These are phyloP conservation scores for Mirounga angustirostris DNA, from an alignment of 2,113 vertebrate genomes.

Conservation along the genomic window DNA sequence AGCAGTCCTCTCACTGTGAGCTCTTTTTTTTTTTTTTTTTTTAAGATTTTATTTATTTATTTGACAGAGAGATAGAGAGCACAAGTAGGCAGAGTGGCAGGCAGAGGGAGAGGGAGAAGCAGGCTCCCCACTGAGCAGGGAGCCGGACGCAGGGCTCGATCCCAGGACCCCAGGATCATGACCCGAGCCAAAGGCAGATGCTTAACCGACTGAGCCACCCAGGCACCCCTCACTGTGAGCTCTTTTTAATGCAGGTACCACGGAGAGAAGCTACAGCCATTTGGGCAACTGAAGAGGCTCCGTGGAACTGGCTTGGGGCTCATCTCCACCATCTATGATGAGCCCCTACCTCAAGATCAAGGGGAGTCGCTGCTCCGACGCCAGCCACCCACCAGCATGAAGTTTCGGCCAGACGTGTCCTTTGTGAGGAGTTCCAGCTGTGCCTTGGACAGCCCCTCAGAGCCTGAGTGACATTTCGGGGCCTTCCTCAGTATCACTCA, in stretches of 20 bases:
- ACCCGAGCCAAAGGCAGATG: too few species aligned
- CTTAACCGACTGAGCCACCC: too few species aligned
- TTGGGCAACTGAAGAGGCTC: conserved; percentile 88
- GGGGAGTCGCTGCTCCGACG: conserved; percentile 92
- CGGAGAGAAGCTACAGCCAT: conserved; percentile 93
- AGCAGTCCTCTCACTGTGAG: neutral
- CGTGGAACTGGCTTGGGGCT: conserved; percentile 84
- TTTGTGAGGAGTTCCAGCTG: conserved; percentile 78
- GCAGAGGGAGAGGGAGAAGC: too few species aligned
- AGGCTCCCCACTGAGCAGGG: too few species aligned
- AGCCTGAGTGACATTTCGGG: conserved; percentile 34
- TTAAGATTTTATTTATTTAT: too few species aligned
- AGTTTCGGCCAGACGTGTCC: conserved; percentile 89
- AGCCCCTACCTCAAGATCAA: conserved; percentile 91
- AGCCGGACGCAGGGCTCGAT: too few species aligned
- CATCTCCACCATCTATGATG: conserved; percentile 95
- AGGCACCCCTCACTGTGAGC: neutral
- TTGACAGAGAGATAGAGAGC: too few species aligned
- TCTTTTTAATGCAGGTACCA: conserved; percentile 92
- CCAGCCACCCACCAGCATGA: conserved; percentile 93
- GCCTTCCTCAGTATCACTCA: neutral
- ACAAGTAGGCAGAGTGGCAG: too few species aligned
- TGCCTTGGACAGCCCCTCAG: conserved; percentile 40
- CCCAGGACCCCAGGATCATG: too few species aligned
- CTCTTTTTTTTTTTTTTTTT: conserved; percentile 1